Evolutionary conservation across 2,113 vertebrate genomes (phyloP), one percentile per base, ranked within the genome.

Genomic region (Pseudopodoces humilis): DNA sequence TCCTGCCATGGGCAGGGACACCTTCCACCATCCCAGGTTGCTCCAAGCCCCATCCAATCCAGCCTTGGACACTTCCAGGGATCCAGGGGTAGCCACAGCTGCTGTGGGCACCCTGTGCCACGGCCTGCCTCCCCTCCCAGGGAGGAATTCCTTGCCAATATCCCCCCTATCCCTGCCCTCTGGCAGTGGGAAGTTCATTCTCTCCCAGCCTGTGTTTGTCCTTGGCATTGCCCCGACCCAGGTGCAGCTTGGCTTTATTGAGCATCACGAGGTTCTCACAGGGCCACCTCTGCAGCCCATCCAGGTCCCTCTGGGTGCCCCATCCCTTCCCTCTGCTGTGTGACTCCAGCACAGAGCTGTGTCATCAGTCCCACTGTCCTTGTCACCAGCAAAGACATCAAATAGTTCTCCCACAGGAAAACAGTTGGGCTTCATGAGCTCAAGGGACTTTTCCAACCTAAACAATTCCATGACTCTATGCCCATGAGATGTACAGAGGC

Each of bases 401-500:
- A 35, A 44, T 1, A 43, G 16, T 2, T 71, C 16, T 62, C 33
- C 21, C 55, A 62, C 1, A 15, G 64, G 28, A 16, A 33, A 62
- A 24, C 49, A 60, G 19, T 9, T 46, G n/a, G 47, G 30, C 16
- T 44, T 15, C 3, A 7, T 13, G 39, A 24, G 24, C 74, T 23
- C 18, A 9, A 39, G 49, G 23, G 30, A 20, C 64, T 70, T 55
- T 30, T 63, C 84, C 39, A 46, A 11, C 23, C 55, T 23, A 6
- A 46, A 53, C 6, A 23, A 47, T 47, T 47, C 39, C 24, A 28
- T 16, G 64, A 16, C 23, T 46, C 39, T 10, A 5, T 37, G 59
- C 56, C 53, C 7, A 1, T 20, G 47, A 56, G 46, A 70, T 0
- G 0, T 0, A 39, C 37, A 83, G 67, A 68, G 55, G 43, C 53